Percentiles rank a stretch among this genome's conserved stretches.
These are phyloP conservation scores for Drosophila koepferae DNA, from an alignment of 2,888 invertebrate species.

Conservation along the genomic window DNA sequence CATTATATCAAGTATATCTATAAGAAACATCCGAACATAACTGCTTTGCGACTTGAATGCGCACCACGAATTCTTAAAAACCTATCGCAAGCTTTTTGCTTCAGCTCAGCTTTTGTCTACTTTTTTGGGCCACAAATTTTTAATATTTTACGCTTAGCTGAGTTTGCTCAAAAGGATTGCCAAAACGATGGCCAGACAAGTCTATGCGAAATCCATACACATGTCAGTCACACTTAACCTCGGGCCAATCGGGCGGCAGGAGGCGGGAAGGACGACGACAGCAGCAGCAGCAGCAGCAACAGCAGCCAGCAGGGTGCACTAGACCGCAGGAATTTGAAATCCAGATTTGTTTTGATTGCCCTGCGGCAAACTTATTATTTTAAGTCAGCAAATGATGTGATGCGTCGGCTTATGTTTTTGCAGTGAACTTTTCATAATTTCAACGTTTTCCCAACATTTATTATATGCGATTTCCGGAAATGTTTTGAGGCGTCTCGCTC, in stretches of 20 bases:
- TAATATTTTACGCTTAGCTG: conserved; percentile 72
- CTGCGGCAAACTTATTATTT: conserved; percentile 73
- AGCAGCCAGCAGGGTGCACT: conserved; percentile 17
- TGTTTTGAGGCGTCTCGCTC: conserved; percentile 62
- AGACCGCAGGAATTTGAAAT: conserved; percentile 55
- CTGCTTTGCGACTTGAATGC: neutral
- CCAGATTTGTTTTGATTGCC: conserved; percentile 73
- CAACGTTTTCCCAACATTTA: conserved; percentile 69
- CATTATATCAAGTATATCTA: neutral
- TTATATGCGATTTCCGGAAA: conserved; percentile 68
- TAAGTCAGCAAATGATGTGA: conserved; percentile 68
- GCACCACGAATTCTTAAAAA: neutral
- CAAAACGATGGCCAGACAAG: conserved; percentile 43
- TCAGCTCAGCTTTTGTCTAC: conserved; percentile 27
- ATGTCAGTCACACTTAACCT: conserved; percentile 79
- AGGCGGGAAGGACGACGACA: conserved; percentile 7
- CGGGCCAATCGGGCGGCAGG: conserved; percentile 41
- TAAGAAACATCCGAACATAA: neutral
- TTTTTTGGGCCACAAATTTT: conserved; percentile 23
- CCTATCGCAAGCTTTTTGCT: neutral
- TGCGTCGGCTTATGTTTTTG: conserved; percentile 38
- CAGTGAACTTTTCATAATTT: conserved; percentile 59
- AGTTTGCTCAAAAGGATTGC: conserved; percentile 57
- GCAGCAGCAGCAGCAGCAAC: neutral
- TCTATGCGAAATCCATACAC: conserved; percentile 69